Conservation (phyloP, 2,888 invertebrate genomes). For the Andrena bicolor region DNA sequence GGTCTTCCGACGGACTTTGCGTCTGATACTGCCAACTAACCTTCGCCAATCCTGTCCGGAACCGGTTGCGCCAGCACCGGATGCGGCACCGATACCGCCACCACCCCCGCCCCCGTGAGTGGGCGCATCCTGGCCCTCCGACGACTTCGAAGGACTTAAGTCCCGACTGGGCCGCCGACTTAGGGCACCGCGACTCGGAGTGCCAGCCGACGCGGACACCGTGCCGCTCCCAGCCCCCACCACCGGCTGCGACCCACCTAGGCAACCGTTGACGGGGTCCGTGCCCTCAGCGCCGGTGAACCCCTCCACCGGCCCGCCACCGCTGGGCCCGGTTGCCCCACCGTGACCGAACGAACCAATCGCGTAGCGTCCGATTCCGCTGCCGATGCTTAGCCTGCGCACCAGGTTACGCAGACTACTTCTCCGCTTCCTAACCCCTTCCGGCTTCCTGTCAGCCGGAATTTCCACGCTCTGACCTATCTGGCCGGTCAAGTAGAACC, state of each 20-base stretch:
- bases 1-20: constrained; percentile 81
- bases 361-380: constrained; percentile 62
- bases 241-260: constrained; percentile 40
- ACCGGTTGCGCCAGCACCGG: constrained; percentile 63
- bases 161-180: constrained; percentile 82
- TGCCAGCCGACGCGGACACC: constrained; percentile 80
- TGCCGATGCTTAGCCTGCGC: constrained; percentile 75
- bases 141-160: constrained; percentile 79
- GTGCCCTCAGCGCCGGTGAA: constrained; percentile 38
- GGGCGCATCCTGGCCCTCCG: constrained; percentile 67
- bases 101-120: constrained; percentile 70
- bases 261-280: constrained; percentile 46
- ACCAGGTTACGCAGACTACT: constrained; percentile 74
- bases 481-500: constrained; percentile 20
- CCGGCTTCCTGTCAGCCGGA: constrained; percentile 52
- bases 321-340: constrained; percentile 53
- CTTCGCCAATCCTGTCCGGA: constrained; percentile 83
- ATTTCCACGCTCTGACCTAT: constrained; percentile 61
- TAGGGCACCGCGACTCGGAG: constrained; percentile 75
- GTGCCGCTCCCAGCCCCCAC: constrained; percentile 74
- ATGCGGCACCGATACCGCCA: constrained; percentile 59
- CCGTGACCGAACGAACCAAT: constrained; percentile 60
- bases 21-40: constrained; percentile 83
- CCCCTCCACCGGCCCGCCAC: constrained; percentile 42
- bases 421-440: constrained; percentile 49